Conservation (phyloP, 1,140 invertebrate species). For the Euschistus heros region DNA sequence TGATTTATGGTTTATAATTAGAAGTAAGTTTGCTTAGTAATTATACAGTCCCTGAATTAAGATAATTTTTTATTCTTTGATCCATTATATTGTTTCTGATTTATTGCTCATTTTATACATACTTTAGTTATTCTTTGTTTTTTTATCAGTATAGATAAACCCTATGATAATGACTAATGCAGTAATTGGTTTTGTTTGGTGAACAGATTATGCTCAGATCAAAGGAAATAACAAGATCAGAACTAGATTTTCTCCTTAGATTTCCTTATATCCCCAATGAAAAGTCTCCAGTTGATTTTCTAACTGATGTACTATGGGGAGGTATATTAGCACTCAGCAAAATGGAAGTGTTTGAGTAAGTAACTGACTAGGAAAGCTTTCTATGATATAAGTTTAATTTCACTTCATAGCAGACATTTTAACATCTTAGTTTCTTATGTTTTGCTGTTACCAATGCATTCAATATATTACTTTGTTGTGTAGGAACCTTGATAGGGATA, state of each 20-base stretch:
- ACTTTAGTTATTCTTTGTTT: not conserved
- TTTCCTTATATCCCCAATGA: slow-evolving; percentile 56
- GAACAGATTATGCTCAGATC: slow-evolving; percentile 52
- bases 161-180: not conserved
- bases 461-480: not conserved
- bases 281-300: slow-evolving; percentile 70
- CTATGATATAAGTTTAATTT: not conserved
- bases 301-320: slow-evolving; percentile 76
- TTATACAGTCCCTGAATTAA: too few relatives aligned
- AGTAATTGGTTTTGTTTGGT: not conserved
- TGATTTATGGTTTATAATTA: too few relatives aligned
- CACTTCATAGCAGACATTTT: not conserved
- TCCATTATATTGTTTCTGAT: not conserved
- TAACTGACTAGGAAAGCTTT: not conserved
- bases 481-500: slow-evolving; percentile 78
- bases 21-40: too few relatives aligned
- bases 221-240: slow-evolving; percentile 54
- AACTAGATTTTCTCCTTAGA: slow-evolving; percentile 81
- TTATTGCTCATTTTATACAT: not conserved
- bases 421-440: not conserved
- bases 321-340: slow-evolving; percentile 69
- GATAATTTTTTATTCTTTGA: too few relatives aligned
- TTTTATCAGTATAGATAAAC: not conserved
- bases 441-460: not conserved
- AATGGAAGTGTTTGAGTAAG: slow-evolving; percentile 60